These are phyloP conservation scores for Catalaphyllia jardinei DNA, from an alignment of 64 coral and sea anemone genomes.

Conservation along the genomic window DNA sequence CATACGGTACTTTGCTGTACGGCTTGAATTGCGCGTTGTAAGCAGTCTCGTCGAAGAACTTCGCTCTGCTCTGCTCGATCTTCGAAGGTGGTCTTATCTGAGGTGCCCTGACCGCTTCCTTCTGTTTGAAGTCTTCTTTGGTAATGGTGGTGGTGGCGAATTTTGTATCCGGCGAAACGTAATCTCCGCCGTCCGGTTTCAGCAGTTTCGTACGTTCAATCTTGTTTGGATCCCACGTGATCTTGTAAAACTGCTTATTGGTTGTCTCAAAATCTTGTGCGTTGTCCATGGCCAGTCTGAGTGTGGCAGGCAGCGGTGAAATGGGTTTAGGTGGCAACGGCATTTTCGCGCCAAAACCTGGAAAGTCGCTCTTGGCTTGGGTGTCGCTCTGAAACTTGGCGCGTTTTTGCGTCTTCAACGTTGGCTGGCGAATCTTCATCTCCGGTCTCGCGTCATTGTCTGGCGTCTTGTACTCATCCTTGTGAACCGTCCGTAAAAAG, in stretches of 20 bases:
- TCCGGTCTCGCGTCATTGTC: slow-evolving; percentile 65
- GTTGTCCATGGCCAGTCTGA: slow-evolving; percentile 88
- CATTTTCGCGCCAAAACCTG: slow-evolving; percentile 86
- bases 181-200: slow-evolving; percentile 60
- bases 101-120: slow-evolving; percentile 51
- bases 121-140: slow-evolving; percentile 83
- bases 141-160: slow-evolving; percentile 84
- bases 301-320: slow-evolving; percentile 82
- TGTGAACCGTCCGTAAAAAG: slow-evolving; percentile 71
- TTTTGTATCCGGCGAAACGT: slow-evolving; percentile 67
- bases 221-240: slow-evolving; percentile 87
- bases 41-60: slow-evolving; percentile 79
- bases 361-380: slow-evolving; percentile 93
- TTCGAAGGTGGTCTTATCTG: slow-evolving; percentile 72
- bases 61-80: slow-evolving; percentile 68
- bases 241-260: slow-evolving; percentile 82
- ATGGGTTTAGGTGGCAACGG: slow-evolving; percentile 78
- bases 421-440: slow-evolving; percentile 50
- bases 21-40: slow-evolving; percentile 90
- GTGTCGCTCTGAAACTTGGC: slow-evolving; percentile 88
- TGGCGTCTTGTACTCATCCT: slow-evolving; percentile 70
- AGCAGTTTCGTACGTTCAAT: slow-evolving; percentile 72
- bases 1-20: slow-evolving; percentile 66
- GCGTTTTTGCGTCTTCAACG: slow-evolving; percentile 62
- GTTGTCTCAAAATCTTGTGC: slow-evolving; percentile 81